phyloP scores from a whole-genome alignment of 2,888 invertebrate genomes.

The Chalcosyrphus nemorum region DNA sequence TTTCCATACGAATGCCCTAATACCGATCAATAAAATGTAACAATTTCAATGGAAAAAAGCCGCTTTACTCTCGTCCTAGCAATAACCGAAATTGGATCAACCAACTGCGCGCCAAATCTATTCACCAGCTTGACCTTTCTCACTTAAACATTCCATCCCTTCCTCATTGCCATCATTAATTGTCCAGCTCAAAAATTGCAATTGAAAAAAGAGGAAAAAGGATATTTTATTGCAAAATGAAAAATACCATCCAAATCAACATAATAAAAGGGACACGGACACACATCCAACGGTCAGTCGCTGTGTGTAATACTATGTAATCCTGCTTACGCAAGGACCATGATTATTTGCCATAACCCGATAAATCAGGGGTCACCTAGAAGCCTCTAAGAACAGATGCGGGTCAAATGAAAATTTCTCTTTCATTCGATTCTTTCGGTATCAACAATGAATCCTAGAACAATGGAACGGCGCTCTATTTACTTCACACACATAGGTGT shows the following conservation, averaged over 20 bases:
- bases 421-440: slow-evolving; percentile 23
- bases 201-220: slow-evolving; percentile 38
- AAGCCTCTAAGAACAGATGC: slow-evolving; percentile 70
- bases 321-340: slow-evolving; percentile 50
- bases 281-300: slow-evolving; percentile 11
- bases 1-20: slow-evolving; percentile 61
- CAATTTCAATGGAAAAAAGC: slow-evolving; percentile 1
- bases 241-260: slow-evolving; percentile 52
- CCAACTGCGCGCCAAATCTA: slow-evolving; percentile 58
- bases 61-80: not conserved
- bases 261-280: slow-evolving; percentile 65
- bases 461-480: slow-evolving; percentile 69
- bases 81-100: slow-evolving; percentile 49
- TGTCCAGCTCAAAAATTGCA: slow-evolving; percentile 32
- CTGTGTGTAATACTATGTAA: slow-evolving; percentile 64
- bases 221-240: slow-evolving; percentile 62
- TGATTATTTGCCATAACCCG: slow-evolving; percentile 62
- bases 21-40: not conserved
- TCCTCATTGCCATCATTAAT: slow-evolving; percentile 22
- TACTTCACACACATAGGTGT: slow-evolving; percentile 68
- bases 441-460: slow-evolving; percentile 52
- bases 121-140: slow-evolving; percentile 58
- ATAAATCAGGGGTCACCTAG: slow-evolving; percentile 68
- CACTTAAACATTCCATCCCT: slow-evolving; percentile 15
- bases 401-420: slow-evolving; percentile 61